Evolutionary conservation across 2,113 vertebrate genomes (phyloP), one percentile per base, ranked within the genome.

Genomic region (Empidonax alnorum): DNA sequence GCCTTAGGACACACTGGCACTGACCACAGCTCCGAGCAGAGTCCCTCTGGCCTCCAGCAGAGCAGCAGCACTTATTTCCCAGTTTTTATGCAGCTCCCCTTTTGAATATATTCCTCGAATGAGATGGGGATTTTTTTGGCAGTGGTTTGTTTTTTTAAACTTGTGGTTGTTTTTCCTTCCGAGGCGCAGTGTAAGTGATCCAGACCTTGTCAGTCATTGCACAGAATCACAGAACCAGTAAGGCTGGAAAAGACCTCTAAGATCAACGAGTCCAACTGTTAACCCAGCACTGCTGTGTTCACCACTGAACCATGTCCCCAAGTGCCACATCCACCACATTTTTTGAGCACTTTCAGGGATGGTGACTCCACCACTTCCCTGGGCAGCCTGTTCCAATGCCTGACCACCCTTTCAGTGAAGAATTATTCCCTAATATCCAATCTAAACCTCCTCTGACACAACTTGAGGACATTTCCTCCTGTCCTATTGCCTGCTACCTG

Each of bases 171-270:
- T 94, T 96, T 65, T 58, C 6, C 41, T 71, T 68, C 55, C 7
- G 9, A 77, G 69, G 49, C 19, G 10, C 0, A 0, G 56, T 3
- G 1, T 1, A 39, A 59, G 55, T 6, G 55, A 84, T 30, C 37
- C 80, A 42, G 69, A 66, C 50, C n/a, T 56, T 39, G 59, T 18
- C 68, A 65, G 18, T 46, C 53, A 31, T 4, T 75, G 53, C 62
- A 46, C 15, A 22, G 46, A 41, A 59, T 47, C 41, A 35, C 14
- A 27, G 55, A 41, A 1, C 61, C 30, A 41, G n/a, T 41, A 41
- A 6, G 46, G 75, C 6, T 61, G 53, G 78, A 27, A 35, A 47
- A 89, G 9, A 11, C 33, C 9, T 75, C 31, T 12, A 0, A 31
- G 24, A 55, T 14, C 47, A 11, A 4, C 0, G 13, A 12, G 46